Conservation (phyloP, 92 coral and sea anemone species). For the Zoanthus solanderi region DNA sequence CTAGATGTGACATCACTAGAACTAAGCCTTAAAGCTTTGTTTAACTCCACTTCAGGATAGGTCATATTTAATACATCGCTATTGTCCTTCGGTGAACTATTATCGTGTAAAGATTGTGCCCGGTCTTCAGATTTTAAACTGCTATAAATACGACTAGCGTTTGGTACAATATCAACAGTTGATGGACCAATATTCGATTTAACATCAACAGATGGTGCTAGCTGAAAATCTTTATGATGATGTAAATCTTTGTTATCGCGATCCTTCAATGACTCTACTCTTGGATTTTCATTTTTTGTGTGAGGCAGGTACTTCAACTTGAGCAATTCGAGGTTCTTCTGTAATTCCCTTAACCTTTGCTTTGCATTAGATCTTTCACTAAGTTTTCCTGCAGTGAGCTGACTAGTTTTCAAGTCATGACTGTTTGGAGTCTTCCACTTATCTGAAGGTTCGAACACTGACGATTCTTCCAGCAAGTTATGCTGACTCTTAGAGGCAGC, state of each 20-base stretch:
- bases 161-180: neutral
- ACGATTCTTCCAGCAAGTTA: slow-evolving; percentile 17
- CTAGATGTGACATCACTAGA: neutral
- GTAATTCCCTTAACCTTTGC: slow-evolving; percentile 17
- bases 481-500: neutral
- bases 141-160: neutral
- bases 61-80: slow-evolving; percentile 2
- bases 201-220: neutral
- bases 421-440: slow-evolving; percentile 45
- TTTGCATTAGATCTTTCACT: neutral
- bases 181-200: neutral
- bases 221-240: neutral
- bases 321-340: slow-evolving; percentile 23
- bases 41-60: neutral
- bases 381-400: neutral
- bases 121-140: neutral
- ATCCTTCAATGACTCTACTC: neutral
- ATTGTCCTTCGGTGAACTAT: neutral
- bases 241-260: neutral
- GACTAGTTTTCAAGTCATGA: slow-evolving; percentile 4
- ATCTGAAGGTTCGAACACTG: slow-evolving; percentile 23
- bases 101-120: neutral
- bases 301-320: slow-evolving; percentile 2
- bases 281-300: neutral
- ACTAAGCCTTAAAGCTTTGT: neutral